These are phyloP conservation scores for Ceratothoa steindachneri DNA, from an alignment of 2,888 invertebrate species.

Conservation along the genomic window DNA sequence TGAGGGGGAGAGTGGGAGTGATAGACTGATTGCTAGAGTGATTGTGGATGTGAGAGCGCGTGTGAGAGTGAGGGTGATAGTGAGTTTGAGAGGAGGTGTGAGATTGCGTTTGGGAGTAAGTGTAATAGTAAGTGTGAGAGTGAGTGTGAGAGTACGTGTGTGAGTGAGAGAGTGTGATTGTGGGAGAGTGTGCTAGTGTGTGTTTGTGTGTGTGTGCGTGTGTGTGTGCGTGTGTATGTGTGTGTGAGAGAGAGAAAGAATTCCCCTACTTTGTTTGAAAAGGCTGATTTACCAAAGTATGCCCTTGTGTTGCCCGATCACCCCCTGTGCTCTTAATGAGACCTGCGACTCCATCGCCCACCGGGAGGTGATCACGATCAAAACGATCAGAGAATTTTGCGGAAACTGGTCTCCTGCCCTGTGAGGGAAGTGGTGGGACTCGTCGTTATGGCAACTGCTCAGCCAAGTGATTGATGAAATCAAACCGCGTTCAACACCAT, in stretches of 20 bases:
- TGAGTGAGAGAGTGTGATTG: neutral
- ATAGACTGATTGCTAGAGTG: neutral
- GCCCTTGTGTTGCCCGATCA: too few species aligned
- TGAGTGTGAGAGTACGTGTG: neutral
- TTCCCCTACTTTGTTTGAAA: neutral
- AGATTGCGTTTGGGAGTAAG: neutral
- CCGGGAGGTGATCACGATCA: too few species aligned
- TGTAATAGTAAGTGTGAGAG: neutral
- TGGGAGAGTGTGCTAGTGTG: neutral
- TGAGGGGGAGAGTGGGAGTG: too few species aligned
- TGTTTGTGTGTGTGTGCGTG: conserved; percentile 3
- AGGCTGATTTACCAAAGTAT: too few species aligned
- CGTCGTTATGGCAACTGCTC: too few species aligned
- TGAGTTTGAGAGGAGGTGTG: neutral
- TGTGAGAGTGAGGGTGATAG: neutral
- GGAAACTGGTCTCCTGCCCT: too few species aligned
- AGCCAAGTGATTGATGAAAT: too few species aligned
- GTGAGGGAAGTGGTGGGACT: too few species aligned
- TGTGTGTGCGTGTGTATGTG: conserved; percentile 7
- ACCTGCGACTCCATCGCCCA: too few species aligned
- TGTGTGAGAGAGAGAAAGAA: neutral
- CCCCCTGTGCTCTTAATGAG: too few species aligned
- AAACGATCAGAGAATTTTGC: too few species aligned
- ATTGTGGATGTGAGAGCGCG: neutral
- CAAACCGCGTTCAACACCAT: too few species aligned